Percentiles rank a stretch among this genome's conserved stretches.
Conservation (phyloP, 2,888 invertebrate species). For the Mystacides longicornis region DNA sequence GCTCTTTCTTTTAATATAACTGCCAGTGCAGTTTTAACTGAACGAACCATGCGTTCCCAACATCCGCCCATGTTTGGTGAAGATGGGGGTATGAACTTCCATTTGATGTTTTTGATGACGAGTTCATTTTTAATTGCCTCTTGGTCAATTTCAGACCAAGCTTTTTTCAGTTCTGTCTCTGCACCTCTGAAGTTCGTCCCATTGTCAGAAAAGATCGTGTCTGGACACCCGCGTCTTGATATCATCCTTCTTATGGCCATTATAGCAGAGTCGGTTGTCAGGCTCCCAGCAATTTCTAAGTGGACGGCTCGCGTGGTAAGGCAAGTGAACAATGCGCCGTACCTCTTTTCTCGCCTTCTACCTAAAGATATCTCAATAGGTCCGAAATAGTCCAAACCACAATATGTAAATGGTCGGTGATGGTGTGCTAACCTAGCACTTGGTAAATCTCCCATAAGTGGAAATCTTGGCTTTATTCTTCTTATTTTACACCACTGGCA, state of each 20-base stretch:
- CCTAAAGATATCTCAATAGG: slow-evolving; percentile 2
- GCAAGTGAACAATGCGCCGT: slow-evolving; percentile 1
- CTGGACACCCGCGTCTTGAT: slow-evolving; percentile 3
- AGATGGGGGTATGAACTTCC: slow-evolving; percentile 27
- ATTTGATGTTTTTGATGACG: slow-evolving; percentile 12
- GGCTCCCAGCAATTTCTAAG: not conserved
- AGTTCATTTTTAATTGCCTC: not conserved
- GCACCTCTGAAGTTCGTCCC: slow-evolving; percentile 5
- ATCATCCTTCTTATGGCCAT: slow-evolving; percentile 6
- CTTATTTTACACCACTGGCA: slow-evolving; percentile 22
- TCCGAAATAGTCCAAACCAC: slow-evolving; percentile 2
- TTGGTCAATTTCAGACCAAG: not conserved
- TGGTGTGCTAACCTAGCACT: not conserved
- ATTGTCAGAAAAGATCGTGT: not conserved
- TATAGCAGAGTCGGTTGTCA: slow-evolving; percentile 2
- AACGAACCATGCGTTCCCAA: slow-evolving; percentile 27
- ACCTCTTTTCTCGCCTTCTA: not conserved
- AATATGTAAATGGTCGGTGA: not conserved
- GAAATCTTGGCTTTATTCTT: slow-evolving; percentile 10
- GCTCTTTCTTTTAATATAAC: slow-evolving; percentile 18
- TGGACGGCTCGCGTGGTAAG: slow-evolving; percentile 1
- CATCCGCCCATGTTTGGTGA: slow-evolving; percentile 26
- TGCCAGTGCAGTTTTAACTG: slow-evolving; percentile 23
- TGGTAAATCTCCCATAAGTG: slow-evolving; percentile 2
- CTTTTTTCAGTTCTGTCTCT: not conserved